These are phyloP conservation scores for Isichthys henryi DNA, from an alignment of 2,113 vertebrate species.

Conservation along the genomic window DNA sequence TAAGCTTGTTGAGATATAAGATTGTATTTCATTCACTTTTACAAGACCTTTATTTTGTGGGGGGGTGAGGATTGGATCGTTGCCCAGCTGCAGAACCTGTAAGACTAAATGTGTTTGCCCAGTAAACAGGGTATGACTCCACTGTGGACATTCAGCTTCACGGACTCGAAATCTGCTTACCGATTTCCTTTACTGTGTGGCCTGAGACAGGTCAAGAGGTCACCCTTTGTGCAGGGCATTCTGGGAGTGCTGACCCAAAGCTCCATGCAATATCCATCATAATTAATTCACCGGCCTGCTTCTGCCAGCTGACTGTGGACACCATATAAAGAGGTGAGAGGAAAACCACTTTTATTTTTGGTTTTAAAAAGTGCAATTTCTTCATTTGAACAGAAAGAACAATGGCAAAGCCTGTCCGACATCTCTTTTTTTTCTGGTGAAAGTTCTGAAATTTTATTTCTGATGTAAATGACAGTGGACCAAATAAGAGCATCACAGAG, in stretches of 20 bases:
- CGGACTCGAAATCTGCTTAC: slow-evolving; percentile 77
- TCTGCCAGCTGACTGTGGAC: slow-evolving; percentile 74
- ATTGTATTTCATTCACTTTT: slow-evolving; percentile 51
- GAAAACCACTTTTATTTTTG: slow-evolving; percentile 67
- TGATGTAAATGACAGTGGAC: not conserved
- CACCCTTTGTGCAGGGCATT: slow-evolving; percentile 75
- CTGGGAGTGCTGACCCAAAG: slow-evolving; percentile 84
- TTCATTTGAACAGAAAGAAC: slow-evolving; percentile 73
- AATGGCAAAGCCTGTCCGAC: not conserved
- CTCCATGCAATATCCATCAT: slow-evolving; percentile 85
- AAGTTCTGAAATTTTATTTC: not conserved
- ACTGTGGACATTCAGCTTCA: slow-evolving; percentile 52
- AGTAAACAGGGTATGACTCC: slow-evolving; percentile 61
- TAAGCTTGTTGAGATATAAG: slow-evolving; percentile 46
- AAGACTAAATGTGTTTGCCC: slow-evolving; percentile 60
- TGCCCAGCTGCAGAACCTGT: slow-evolving; percentile 52
- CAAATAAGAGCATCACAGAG: not conserved
- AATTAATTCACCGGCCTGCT: slow-evolving; percentile 82
- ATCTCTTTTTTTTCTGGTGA: not conserved
- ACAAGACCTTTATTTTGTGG: slow-evolving; percentile 38
- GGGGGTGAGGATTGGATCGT: slow-evolving; percentile 1
- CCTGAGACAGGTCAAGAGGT: slow-evolving; percentile 87
- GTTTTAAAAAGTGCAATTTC: slow-evolving; percentile 87
- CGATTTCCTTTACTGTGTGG: slow-evolving; percentile 83
- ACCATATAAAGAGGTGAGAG: slow-evolving; percentile 59